Percentiles rank a stretch among this genome's conserved stretches.
These are phyloP conservation scores for Alethe diademata DNA, from an alignment of 2,113 vertebrate species.

Conservation along the genomic window DNA sequence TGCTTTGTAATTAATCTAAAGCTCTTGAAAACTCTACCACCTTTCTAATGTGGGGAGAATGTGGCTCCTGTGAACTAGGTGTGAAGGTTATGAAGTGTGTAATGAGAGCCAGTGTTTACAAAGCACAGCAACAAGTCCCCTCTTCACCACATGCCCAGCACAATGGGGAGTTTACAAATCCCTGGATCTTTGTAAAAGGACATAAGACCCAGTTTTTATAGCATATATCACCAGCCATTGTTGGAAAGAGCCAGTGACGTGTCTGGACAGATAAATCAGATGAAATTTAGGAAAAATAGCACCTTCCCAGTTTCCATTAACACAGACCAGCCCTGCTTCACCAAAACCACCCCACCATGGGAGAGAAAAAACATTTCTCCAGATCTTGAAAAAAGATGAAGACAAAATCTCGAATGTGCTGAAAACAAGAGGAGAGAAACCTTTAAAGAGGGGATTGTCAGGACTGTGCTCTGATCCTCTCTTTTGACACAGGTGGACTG, in stretches of 20 bases:
- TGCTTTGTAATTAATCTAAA: not conserved
- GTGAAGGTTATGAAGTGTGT: not conserved
- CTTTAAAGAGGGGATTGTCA: not conserved
- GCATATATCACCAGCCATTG: not conserved
- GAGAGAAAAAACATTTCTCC: not conserved
- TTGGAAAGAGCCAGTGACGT: not conserved
- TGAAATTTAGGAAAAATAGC: not conserved
- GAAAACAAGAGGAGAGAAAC: not conserved
- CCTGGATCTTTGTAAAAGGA: not conserved
- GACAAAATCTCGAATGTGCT: not conserved
- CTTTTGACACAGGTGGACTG: not conserved
- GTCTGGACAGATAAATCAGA: not conserved
- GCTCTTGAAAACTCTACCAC: not conserved
- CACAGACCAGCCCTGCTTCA: not conserved
- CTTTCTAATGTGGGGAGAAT: not conserved
- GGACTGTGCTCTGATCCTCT: not conserved
- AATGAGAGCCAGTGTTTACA: not conserved
- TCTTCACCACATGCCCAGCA: not conserved
- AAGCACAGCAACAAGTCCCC: not conserved
- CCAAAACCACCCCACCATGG: not conserved
- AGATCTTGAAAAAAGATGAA: not conserved
- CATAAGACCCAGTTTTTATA: not conserved
- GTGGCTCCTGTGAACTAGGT: not conserved
- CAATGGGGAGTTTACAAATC: not conserved
- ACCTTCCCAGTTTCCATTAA: not conserved